phyloP scores from a whole-genome alignment of 1,140 invertebrate genomes.

The Condylostylus longicornis region DNA sequence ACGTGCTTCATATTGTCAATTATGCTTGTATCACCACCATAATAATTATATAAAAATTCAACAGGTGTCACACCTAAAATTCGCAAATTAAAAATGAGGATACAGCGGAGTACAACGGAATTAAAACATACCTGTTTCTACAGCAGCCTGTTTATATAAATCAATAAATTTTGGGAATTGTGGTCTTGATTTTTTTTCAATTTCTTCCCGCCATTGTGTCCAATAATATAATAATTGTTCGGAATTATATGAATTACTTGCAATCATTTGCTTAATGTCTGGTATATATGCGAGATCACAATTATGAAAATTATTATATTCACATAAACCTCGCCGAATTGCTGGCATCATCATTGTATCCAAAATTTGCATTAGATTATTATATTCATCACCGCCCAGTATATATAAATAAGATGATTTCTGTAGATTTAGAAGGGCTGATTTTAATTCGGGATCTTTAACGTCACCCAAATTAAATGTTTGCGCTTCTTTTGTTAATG shows the following conservation, averaged over 20 bases:
- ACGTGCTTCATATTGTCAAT: conserved; percentile 9
- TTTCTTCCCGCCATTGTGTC: conserved; percentile 1
- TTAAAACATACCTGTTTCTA: background rate
- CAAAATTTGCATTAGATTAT: too few species aligned
- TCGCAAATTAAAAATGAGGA: background rate
- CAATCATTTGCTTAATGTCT: background rate
- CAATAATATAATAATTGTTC: conserved; percentile 4
- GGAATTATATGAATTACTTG: background rate
- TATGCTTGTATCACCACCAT: background rate
- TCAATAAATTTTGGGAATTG: background rate
- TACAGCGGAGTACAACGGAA: background rate
- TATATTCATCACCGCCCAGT: too few species aligned
- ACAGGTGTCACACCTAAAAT: background rate
- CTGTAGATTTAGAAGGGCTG: too few species aligned
- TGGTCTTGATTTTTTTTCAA: background rate
- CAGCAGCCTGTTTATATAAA: background rate
- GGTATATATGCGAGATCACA: background rate
- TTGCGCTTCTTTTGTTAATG: too few species aligned
- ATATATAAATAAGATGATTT: too few species aligned
- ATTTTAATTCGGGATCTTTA: too few species aligned
- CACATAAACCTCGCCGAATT: too few species aligned
- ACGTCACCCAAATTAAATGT: too few species aligned
- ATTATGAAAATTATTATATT: background rate
- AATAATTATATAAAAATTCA: conserved; percentile 1
- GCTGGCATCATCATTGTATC: too few species aligned